Conservation (phyloP, 2,113 vertebrate genomes). For the Aleadryas rufinucha region DNA sequence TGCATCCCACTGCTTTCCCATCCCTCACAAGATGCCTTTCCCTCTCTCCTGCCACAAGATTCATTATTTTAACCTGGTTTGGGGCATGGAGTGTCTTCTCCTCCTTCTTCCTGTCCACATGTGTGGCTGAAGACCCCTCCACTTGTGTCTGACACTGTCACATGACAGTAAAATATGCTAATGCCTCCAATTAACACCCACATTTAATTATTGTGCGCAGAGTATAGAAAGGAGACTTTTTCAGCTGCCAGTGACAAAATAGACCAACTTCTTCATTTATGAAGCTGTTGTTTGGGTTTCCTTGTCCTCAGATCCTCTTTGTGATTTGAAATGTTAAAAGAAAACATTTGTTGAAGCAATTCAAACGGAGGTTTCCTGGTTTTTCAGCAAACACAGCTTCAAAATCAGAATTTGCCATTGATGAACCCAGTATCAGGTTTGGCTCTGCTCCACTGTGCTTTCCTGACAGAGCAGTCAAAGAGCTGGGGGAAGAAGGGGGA, state of each 20-base stretch:
- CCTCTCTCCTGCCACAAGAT: not conserved
- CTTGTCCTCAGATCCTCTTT: not conserved
- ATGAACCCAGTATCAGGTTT: not conserved
- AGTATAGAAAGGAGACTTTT: not conserved
- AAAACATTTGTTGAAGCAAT: not conserved
- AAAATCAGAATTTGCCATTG: not conserved
- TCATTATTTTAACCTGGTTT: not conserved
- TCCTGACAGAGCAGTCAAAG: not conserved
- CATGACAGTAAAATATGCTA: not conserved
- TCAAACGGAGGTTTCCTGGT: not conserved
- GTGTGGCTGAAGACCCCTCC: not conserved
- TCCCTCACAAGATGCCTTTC: not conserved
- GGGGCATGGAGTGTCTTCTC: fast-evolving
- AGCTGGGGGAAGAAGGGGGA: fast-evolving
- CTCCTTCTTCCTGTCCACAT: not conserved
- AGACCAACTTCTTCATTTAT: not conserved
- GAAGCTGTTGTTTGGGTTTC: not conserved
- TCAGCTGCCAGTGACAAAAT: not conserved
- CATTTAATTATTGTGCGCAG: not conserved
- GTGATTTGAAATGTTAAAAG: not conserved
- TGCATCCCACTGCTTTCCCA: not conserved
- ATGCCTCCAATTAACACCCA: not conserved
- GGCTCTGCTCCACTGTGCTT: not conserved
- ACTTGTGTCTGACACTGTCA: not conserved
- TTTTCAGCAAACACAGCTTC: not conserved